Evolutionary conservation across 1,140 invertebrate species (phyloP), one percentile per base, ranked within the genome.

Genomic region (Drosophila rhopaloa): DNA sequence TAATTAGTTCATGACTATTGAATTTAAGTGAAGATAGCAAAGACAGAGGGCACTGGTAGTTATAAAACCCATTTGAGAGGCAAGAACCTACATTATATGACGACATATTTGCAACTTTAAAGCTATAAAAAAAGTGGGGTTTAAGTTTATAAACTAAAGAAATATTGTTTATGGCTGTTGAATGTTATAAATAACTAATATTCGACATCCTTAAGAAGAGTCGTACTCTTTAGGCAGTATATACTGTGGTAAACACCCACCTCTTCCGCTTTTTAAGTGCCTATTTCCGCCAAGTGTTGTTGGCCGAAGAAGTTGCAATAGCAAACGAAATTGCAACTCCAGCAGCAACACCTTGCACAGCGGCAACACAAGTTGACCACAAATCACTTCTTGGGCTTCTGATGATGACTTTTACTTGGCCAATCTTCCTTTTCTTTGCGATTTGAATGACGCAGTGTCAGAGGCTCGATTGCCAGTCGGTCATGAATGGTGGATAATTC

Each of bases 1-100:
- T 50, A 72, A 72, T 72, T 72, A 72, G 68, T 72, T 71, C 58
- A 58, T 72, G 68, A 72, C 68, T 44, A 71, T 71, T 40, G 66
- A 71, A 48, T 71, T 47, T 11, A 40, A 48, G 29, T 3, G 5
- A 11, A 48, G 68, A 72, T 72, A 71, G 29, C 13, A 32, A 10
- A 10, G 16, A 19, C 51, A 68, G 50, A 68, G 37, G 19, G 14
- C 10, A 13, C 32, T 48, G 13, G 29, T 10, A 27, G 29, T 32
- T 32, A 32, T 32, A 32, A 32, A 32, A 8, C 5, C 5, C 0
- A 32, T 32, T 24, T 4, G 24, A 24, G 24, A 4, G 24, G 24
- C 24, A 24, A 24, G 24, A 24, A 24, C 24, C 24, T 24, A 24
- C 4, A 24, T 24, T 24, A 24, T 24, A 24, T 24, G 24, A 24